These are phyloP conservation scores for Aphaenogaster floridana DNA, from an alignment of 1,140 invertebrate species.

Conservation along the genomic window DNA sequence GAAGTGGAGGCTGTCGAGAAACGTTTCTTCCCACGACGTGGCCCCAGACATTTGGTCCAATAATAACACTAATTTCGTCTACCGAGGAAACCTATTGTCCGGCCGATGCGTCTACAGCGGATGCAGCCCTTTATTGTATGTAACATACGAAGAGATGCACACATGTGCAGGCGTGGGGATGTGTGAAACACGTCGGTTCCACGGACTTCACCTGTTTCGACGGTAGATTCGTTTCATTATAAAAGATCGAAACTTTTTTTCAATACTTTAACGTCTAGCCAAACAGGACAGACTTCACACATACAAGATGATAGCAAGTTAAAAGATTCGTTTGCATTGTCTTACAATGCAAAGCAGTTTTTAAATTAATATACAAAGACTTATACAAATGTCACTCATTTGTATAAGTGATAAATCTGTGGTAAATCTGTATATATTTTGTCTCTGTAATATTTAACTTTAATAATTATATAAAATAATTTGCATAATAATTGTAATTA, in stretches of 20 bases:
- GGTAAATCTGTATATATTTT: background rate
- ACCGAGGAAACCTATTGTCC: constrained; percentile 85
- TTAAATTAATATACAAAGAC: background rate
- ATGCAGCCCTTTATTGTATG: constrained; percentile 81
- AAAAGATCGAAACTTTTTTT: constrained; percentile 40
- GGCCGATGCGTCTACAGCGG: constrained; percentile 81
- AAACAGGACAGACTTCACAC: background rate
- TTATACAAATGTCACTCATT: background rate
- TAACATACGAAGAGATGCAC: constrained; percentile 65
- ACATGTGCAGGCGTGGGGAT: constrained; percentile 67
- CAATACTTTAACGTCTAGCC: background rate
- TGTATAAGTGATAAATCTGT: background rate
- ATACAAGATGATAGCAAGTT: background rate
- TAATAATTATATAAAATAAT: background rate
- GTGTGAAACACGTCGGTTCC: constrained; percentile 67
- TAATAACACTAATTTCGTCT: constrained; percentile 86
- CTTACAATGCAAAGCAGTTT: background rate
- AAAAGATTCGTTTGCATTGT: constrained; percentile 2
- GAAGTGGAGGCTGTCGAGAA: constrained; percentile 76
- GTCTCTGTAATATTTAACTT: background rate
- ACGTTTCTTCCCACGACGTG: constrained; percentile 83
- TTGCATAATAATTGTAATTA: background rate
- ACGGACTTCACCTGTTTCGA: constrained; percentile 71
- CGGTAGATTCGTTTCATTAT: constrained; percentile 38
- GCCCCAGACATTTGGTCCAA: constrained; percentile 85